Evolutionary conservation across 2,888 invertebrate genomes (phyloP).

Genomic region (Hirtodrosophila duncani): DNA sequence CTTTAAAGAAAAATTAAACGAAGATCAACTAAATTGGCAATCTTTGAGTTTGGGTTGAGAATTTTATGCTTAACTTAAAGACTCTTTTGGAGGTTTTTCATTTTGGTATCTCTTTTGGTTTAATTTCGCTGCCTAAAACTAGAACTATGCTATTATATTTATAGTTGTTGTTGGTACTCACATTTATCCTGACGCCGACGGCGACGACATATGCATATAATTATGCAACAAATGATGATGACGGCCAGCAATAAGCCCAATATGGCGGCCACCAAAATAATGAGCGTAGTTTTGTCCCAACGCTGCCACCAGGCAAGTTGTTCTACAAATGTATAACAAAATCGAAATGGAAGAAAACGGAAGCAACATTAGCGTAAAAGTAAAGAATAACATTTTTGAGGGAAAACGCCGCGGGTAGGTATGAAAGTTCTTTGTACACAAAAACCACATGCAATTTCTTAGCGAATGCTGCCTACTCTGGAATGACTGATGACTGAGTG

Average conservation of each 20-base stretch:
- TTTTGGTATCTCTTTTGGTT: too few species aligned
- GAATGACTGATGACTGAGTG: conserved; percentile 25
- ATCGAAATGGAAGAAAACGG: conserved; percentile 17
- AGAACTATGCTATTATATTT: neutral
- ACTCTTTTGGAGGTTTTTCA: too few species aligned
- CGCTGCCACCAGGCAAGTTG: conserved; percentile 89
- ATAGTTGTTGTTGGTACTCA: conserved; percentile 65
- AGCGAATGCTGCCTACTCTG: conserved; percentile 31
- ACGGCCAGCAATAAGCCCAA: conserved; percentile 84
- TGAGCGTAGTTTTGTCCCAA: conserved; percentile 87
- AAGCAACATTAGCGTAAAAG: conserved; percentile 4
- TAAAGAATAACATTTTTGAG: neutral
- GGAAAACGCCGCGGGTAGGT: neutral
- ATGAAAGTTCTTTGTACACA: neutral
- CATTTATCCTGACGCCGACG: conserved; percentile 83
- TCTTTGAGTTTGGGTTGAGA: too few species aligned
- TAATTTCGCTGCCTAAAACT: too few species aligned
- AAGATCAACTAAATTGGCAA: conserved; percentile 1
- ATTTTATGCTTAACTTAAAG: too few species aligned
- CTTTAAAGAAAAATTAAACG: conserved; percentile 1
- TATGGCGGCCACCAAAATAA: conserved; percentile 86
- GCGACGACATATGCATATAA: conserved; percentile 89
- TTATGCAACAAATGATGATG: conserved; percentile 89
- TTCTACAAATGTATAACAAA: conserved; percentile 80
- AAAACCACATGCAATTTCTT: conserved; percentile 4